These are phyloP conservation scores for Pomatostomus ruficeps DNA, from an alignment of 2,113 vertebrate genomes.

Conservation along the genomic window DNA sequence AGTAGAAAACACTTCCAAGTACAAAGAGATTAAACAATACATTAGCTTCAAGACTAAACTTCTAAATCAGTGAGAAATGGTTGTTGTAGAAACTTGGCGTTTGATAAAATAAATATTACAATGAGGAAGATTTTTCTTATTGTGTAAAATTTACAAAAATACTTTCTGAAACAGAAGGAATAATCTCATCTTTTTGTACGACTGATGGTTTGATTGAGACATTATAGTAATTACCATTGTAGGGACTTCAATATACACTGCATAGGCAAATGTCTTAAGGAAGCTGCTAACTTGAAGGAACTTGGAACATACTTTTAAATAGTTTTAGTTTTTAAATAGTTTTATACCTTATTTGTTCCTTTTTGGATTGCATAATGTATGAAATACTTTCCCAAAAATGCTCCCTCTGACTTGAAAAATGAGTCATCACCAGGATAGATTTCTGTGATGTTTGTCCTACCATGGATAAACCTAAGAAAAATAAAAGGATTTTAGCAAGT, in stretches of 20 bases:
- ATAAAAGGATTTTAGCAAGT: not conserved
- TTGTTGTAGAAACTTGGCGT: not conserved
- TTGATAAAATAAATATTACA: not conserved
- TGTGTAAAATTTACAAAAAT: not conserved
- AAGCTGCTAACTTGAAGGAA: not conserved
- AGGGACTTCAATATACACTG: not conserved
- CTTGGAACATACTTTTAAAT: not conserved
- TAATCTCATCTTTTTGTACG: not conserved
- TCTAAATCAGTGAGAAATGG: not conserved
- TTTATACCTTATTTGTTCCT: slow-evolving; percentile 63
- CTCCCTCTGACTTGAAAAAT: slow-evolving; percentile 81
- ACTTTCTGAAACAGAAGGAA: not conserved
- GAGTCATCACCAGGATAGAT: slow-evolving; percentile 88
- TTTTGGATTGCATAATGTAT: slow-evolving; percentile 63
- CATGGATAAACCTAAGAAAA: slow-evolving; percentile 70
- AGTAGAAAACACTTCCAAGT: not conserved
- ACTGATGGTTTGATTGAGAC: not conserved
- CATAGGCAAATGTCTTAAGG: not conserved
- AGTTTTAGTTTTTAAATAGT: not conserved
- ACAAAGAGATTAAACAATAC: not conserved
- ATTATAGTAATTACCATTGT: not conserved
- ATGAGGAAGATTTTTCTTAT: not conserved
- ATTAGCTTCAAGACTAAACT: not conserved
- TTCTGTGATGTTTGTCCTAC: slow-evolving; percentile 71
- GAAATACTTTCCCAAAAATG: slow-evolving; percentile 80